Base-by-base conservation (phyloP, 2,888 invertebrate species). In the Fragum sueziense region DNA sequence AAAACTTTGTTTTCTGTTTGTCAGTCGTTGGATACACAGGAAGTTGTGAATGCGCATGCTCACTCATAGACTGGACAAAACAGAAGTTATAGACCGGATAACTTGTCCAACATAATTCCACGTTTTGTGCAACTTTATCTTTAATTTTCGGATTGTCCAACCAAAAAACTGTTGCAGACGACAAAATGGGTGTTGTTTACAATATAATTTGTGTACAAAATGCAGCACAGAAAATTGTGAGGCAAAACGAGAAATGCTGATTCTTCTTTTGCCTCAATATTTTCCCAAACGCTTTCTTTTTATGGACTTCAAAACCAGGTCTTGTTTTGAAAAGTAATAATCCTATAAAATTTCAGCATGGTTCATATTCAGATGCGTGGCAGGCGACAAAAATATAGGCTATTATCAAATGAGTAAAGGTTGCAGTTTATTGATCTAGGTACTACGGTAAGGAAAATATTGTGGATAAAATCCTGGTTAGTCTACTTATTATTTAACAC, bases 11-110 rank as follows among this genome's bases (percentile, higher is more conserved):
- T 62, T 62, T 25, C 33, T 71, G 59, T 61, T n/a, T 59, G 20
- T 57, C 73, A 74, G 47, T 82, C 78, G 78, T 78, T 82, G 75
- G 75, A 82, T 76, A 82, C 81, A 75, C 73, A 82, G 81, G 81
- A 82, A 76, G 31, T 65, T 7, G 2, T 7, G 0, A 65, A 27
- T 62, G 76, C 52, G 80, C 80, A 77, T 71, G 77, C 74, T 68
- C 61, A n/a, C n/a, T n/a, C n/a, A n/a, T n/a, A n/a, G n/a, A n/a
- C n/a, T n/a, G n/a, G n/a, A n/a, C n/a, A n/a, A n/a, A 70, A 0
- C 4, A 27, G 29, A 51, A 47, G n/a, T 6, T 47, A 6, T 1
- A 47, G 47, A 47, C 17, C 2, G 47, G 47, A 47, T 17, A 47
- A 47, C 1, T 47, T 47, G 17, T 20, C 2, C 17, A 3, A 47